Percentiles rank a stretch among this genome's conserved stretches.
Evolutionary conservation across 2,888 invertebrate species (phyloP).

Genomic region (Hirtodrosophila trivittata): DNA sequence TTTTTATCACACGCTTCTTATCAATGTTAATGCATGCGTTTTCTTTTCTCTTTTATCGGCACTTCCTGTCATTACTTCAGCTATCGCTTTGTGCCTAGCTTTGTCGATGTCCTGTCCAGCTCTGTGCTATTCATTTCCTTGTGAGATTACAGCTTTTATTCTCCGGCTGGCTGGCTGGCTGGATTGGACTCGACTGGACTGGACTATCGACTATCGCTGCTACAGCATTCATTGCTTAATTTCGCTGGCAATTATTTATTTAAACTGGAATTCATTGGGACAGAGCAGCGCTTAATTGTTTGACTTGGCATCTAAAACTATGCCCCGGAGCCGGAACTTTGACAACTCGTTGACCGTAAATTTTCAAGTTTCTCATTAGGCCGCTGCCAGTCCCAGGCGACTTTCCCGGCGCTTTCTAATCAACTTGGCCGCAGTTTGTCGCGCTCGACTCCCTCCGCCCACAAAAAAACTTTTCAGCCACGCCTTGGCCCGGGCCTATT

Average conservation of each 20-base stretch:
- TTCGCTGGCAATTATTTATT: slow-evolving; percentile 77
- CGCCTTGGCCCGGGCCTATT: slow-evolving; percentile 52
- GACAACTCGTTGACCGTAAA: slow-evolving; percentile 78
- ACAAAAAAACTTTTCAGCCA: slow-evolving; percentile 55
- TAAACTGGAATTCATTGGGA: slow-evolving; percentile 66
- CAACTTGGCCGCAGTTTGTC: slow-evolving; percentile 77
- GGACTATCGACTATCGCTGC: slow-evolving; percentile 9
- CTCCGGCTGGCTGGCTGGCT: neutral
- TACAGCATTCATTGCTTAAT: slow-evolving; percentile 60
- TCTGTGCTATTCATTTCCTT: slow-evolving; percentile 6
- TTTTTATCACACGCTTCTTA: slow-evolving; percentile 46
- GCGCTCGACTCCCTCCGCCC: slow-evolving; percentile 32
- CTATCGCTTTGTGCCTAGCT: slow-evolving; percentile 51
- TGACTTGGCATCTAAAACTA: slow-evolving; percentile 73
- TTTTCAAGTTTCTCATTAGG: slow-evolving; percentile 78
- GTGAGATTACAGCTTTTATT: slow-evolving; percentile 48
- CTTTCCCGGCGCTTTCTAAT: slow-evolving; percentile 66
- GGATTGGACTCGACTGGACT: neutral
- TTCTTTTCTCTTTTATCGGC: slow-evolving; percentile 62
- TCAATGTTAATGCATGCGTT: slow-evolving; percentile 72
- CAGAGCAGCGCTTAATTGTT: slow-evolving; percentile 68
- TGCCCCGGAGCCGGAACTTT: slow-evolving; percentile 65
- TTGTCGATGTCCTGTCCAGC: slow-evolving; percentile 32
- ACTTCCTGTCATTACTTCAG: slow-evolving; percentile 72
- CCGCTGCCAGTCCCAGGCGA: slow-evolving; percentile 31